These are phyloP conservation scores for Echiichthys vipera DNA, from an alignment of 2,797 vertebrate genomes.

Conservation along the genomic window DNA sequence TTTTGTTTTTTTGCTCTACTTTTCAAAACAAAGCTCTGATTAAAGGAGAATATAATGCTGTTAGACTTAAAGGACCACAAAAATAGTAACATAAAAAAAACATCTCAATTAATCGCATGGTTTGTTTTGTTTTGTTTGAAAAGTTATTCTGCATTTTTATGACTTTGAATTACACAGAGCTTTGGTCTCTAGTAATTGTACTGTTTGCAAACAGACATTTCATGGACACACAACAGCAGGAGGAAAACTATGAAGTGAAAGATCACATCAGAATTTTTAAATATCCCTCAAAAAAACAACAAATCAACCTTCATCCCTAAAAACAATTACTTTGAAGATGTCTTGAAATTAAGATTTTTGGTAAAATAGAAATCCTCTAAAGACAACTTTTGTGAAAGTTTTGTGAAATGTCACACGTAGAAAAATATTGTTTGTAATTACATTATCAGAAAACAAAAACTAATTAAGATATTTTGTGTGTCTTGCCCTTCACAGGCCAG, in stretches of 20 bases:
- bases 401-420: background rate
- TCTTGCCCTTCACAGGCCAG: constrained; percentile 84
- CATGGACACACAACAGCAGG: background rate
- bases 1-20: constrained; percentile 1
- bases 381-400: background rate
- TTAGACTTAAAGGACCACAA: background rate
- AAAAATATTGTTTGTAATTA: background rate
- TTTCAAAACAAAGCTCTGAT: background rate
- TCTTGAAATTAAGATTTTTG: background rate
- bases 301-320: background rate
- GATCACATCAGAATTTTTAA: background rate
- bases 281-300: background rate
- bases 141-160: background rate
- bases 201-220: background rate
- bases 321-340: background rate
- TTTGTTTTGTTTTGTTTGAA: constrained; percentile 9
- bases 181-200: background rate
- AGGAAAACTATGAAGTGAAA: constrained; percentile 6
- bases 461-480: background rate
- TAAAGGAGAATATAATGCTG: background rate
- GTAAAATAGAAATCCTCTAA: background rate
- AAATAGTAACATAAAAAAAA: constrained; percentile 1
- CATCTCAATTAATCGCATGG: background rate
- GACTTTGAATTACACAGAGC: background rate
- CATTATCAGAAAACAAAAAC: background rate